Evolutionary conservation across 2,888 invertebrate genomes (phyloP).

Genomic region (Agrilus mali): DNA sequence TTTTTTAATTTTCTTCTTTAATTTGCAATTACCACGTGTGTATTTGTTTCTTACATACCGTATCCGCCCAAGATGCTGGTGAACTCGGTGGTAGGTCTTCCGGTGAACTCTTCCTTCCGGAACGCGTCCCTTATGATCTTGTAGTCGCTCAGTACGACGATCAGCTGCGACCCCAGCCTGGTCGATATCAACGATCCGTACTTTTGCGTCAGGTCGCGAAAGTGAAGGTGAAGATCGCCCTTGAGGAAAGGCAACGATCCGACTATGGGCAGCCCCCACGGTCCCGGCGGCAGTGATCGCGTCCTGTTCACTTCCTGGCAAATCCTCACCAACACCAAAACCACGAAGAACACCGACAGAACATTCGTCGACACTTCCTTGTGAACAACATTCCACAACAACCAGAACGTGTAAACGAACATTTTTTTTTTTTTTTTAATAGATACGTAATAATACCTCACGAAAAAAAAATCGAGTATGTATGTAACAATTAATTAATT

Average conservation of each 20-base stretch:
- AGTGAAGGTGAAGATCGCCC: constrained; percentile 62
- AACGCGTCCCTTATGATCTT: constrained; percentile 76
- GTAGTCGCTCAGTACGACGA: constrained; percentile 79
- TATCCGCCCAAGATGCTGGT: constrained; percentile 78
- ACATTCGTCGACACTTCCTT: constrained; percentile 30
- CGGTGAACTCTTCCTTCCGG: constrained; percentile 75
- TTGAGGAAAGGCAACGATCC: constrained; percentile 76
- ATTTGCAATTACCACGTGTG: too few relatives aligned
- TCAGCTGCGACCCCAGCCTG: constrained; percentile 66
- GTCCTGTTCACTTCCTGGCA: constrained; percentile 29
- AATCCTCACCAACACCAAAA: constrained; percentile 31
- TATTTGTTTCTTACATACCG: constrained; percentile 49
- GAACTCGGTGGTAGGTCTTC: constrained; percentile 75
- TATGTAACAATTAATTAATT: too few relatives aligned
- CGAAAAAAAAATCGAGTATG: not conserved
- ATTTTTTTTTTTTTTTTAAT: constrained; percentile 20
- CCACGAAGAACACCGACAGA: constrained; percentile 38
- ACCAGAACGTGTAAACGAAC: constrained; percentile 39
- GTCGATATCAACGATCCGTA: constrained; percentile 77
- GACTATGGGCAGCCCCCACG: constrained; percentile 74
- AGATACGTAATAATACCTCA: too few relatives aligned
- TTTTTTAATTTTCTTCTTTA: too few relatives aligned
- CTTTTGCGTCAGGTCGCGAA: constrained; percentile 59
- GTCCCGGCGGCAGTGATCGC: constrained; percentile 66
- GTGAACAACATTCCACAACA: constrained; percentile 34